phyloP scores from a whole-genome alignment of 2,113 vertebrate species.

The Heterocephalus glaber region DNA sequence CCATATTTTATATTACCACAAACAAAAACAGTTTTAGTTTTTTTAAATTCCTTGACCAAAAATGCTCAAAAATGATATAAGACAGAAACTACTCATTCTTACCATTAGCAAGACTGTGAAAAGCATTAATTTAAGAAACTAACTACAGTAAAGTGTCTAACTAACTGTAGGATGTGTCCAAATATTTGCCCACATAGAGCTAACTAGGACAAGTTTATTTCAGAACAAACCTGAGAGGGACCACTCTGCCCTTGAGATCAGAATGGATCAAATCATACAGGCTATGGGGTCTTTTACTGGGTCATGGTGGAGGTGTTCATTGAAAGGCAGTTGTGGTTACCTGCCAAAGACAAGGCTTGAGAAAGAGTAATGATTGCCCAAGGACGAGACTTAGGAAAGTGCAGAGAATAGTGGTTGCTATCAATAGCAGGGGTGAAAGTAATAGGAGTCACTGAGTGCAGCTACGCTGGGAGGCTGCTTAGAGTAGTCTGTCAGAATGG shows the following conservation, averaged over 20 bases:
- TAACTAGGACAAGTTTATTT: neutral
- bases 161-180: slow-evolving; percentile 83
- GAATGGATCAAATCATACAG: neutral
- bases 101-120: slow-evolving; percentile 81
- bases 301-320: neutral
- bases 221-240: neutral
- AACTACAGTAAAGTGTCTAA: slow-evolving; percentile 82
- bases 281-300: neutral
- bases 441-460: neutral
- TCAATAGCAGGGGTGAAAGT: neutral
- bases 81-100: slow-evolving; percentile 80
- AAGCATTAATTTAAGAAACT: slow-evolving; percentile 80
- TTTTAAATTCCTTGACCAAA: slow-evolving; percentile 88
- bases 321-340: neutral
- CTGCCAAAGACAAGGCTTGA: neutral
- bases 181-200: slow-evolving; percentile 83
- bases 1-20: slow-evolving; percentile 92
- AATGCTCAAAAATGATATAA: slow-evolving; percentile 88
- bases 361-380: neutral
- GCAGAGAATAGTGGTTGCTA: neutral
- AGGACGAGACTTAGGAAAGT: neutral
- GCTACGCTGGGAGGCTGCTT: neutral
- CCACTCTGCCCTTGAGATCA: neutral
- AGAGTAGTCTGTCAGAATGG: neutral
- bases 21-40: slow-evolving; percentile 89